Evolutionary conservation across 2,888 invertebrate genomes (phyloP), one percentile per base, ranked within the genome.

Genomic region (Perizoma flavofasciatum): DNA sequence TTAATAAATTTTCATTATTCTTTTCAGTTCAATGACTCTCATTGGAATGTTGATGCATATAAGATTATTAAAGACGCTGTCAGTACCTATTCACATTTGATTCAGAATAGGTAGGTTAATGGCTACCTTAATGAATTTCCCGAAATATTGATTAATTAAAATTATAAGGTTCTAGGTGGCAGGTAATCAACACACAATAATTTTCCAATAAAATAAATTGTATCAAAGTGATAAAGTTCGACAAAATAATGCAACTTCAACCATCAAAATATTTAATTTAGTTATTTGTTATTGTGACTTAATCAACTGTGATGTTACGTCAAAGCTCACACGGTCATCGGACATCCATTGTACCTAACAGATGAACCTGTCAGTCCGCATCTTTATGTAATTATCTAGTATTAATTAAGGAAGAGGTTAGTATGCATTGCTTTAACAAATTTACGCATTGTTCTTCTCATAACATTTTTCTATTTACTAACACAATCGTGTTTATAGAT

Each of bases 381-480:
- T 7, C 34, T 41, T 43, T 43, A 55, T 32, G 39, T 44, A 34
- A 41, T 47, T 34, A 47, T 32, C 11, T 37, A 22, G 22, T 37
- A 55, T 32, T 11, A 6, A 48, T 52, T 58, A 43, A 59, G 34
- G 49, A 40, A 48, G n/a, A n/a, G 58, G 58, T 52, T 49, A 49
- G 10, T 7, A 39, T 45, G 43, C 44, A 43, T 61, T 62, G 58
- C 49, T 60, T 55, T 37, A 52, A 59, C 57, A 59, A 57, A 56
- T 75, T 81, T 79, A 80, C 79, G 80, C 83, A 80, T 81, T 82
- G 82, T 83, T 86, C 79, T 61, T 72, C 72, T 73, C 72, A 72
- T 81, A 76, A 81, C 78, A 84, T 73, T 73, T 72, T 70, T 69
- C 69, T 87, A 86, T 88, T 88, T 88, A 85, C 81, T 74, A 85